phyloP scores from a whole-genome alignment of 30 jellyfish, hydroid and myxozoan genomes.

The Calvadosia cruxmelitensis region DNA sequence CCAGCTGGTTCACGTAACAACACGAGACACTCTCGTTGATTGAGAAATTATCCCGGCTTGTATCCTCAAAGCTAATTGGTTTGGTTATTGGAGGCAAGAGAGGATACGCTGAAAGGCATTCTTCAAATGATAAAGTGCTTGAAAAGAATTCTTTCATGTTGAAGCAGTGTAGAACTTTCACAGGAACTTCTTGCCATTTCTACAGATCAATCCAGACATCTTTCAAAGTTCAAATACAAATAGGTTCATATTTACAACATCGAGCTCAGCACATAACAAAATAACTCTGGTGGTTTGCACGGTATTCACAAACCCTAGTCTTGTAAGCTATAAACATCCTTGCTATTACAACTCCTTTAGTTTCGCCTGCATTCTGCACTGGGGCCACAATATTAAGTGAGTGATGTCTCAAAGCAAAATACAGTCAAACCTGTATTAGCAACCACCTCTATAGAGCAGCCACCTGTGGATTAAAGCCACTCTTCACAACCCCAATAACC shows the following conservation, averaged over 20 bases:
- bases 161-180: conserved; percentile 46
- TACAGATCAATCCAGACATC: too few species aligned
- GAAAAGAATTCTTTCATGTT: not conserved
- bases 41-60: too few species aligned
- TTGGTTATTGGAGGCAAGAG: conserved; percentile 2
- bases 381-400: too few species aligned
- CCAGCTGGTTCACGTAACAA: conserved; percentile 4
- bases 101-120: not conserved
- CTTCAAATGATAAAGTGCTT: not conserved
- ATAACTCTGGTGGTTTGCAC: not conserved
- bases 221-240: too few species aligned
- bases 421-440: too few species aligned
- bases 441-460: too few species aligned
- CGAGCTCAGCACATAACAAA: not conserved
- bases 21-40: conserved; percentile 5
- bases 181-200: conserved; percentile 71
- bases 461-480: too few species aligned
- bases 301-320: not conserved
- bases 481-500: too few species aligned
- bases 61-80: conserved; percentile 1
- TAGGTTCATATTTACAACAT: too few species aligned
- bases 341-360: not conserved
- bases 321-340: not conserved
- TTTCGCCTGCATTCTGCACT: not conserved
- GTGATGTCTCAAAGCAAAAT: too few species aligned